Conservation (phyloP, 2,797 vertebrate species). For the Tachyglossus aculeatus region DNA sequence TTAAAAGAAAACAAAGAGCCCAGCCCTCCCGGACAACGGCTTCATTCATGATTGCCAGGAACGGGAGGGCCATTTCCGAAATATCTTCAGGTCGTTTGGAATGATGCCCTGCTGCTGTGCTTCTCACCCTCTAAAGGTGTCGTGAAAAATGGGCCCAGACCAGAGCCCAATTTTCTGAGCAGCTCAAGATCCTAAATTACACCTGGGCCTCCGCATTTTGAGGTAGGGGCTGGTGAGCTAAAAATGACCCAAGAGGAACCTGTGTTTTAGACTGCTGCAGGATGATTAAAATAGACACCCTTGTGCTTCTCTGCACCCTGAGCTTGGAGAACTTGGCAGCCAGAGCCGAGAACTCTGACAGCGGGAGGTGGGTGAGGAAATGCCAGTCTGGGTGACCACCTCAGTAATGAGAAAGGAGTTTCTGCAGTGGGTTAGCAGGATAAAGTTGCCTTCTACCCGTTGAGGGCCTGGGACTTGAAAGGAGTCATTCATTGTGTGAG, state of each 20-base stretch:
- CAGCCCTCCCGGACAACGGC: background rate
- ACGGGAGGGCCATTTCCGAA: conserved; percentile 33
- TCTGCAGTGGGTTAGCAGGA: background rate
- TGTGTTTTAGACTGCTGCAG: conserved; percentile 52
- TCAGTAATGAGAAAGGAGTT: conserved; percentile 30
- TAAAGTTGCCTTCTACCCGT: conserved; percentile 1
- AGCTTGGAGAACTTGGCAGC: conserved; percentile 17
- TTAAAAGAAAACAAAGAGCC: conserved; percentile 27
- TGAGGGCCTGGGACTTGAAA: conserved; percentile 6
- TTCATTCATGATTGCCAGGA: background rate
- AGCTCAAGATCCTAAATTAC: conserved; percentile 40
- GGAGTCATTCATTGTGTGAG: background rate
- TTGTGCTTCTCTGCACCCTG: background rate
- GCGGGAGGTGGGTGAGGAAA: conserved; percentile 12
- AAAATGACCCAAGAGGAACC: conserved; percentile 54
- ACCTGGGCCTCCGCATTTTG: conserved; percentile 51
- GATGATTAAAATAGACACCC: conserved; percentile 59
- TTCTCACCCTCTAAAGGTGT: conserved; percentile 11
- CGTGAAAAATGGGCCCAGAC: conserved; percentile 54
- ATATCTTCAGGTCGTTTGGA: conserved; percentile 47
- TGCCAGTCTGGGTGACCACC: background rate
- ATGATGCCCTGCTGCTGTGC: conserved; percentile 33
- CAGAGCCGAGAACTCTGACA: background rate
- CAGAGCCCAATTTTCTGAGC: conserved; percentile 33
- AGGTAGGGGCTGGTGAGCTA: conserved; percentile 44